phyloP scores from a whole-genome alignment of 2,797 vertebrate genomes.

The Siniperca undulata region DNA sequence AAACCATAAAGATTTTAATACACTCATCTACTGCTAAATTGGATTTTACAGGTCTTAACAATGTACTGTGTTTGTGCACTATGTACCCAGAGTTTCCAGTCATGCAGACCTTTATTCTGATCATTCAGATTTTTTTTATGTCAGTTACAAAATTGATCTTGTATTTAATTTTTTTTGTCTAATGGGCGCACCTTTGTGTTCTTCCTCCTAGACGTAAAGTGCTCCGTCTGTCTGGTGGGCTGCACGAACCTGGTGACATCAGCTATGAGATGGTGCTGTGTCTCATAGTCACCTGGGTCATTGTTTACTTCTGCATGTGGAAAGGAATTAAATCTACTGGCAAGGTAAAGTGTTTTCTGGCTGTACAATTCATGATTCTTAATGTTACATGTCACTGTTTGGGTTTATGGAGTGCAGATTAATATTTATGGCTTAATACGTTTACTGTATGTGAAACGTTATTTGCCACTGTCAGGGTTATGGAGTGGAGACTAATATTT shows the following conservation, averaged over 20 bases:
- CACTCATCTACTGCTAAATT: neutral
- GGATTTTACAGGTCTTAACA: neutral
- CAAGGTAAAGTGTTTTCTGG: slow-evolving; percentile 81
- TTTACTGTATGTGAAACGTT: slow-evolving; percentile 25
- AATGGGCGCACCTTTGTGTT: slow-evolving; percentile 8
- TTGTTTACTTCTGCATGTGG: slow-evolving; percentile 92
- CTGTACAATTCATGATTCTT: slow-evolving; percentile 32
- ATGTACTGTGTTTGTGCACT: neutral
- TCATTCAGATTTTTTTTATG: neutral
- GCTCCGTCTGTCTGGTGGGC: slow-evolving; percentile 86
- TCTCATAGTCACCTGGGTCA: slow-evolving; percentile 87
- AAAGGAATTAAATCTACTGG: slow-evolving; percentile 91
- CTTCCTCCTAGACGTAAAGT: slow-evolving; percentile 84
- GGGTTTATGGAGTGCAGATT: slow-evolving; percentile 38
- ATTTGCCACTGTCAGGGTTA: slow-evolving; percentile 35
- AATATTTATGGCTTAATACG: slow-evolving; percentile 19
- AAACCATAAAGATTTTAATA: slow-evolving; percentile 3
- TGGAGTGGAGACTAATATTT: slow-evolving; percentile 48
- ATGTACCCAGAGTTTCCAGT: neutral
- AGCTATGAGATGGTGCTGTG: slow-evolving; percentile 89
- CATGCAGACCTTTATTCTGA: neutral
- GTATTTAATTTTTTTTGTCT: slow-evolving; percentile 18
- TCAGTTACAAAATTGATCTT: slow-evolving; percentile 9
- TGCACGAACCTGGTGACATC: slow-evolving; percentile 86
- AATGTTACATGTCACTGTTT: slow-evolving; percentile 34